Evolutionary conservation across 2,888 invertebrate species (phyloP), one percentile per base, ranked within the genome.

Genomic region (Tortricodes alternella): DNA sequence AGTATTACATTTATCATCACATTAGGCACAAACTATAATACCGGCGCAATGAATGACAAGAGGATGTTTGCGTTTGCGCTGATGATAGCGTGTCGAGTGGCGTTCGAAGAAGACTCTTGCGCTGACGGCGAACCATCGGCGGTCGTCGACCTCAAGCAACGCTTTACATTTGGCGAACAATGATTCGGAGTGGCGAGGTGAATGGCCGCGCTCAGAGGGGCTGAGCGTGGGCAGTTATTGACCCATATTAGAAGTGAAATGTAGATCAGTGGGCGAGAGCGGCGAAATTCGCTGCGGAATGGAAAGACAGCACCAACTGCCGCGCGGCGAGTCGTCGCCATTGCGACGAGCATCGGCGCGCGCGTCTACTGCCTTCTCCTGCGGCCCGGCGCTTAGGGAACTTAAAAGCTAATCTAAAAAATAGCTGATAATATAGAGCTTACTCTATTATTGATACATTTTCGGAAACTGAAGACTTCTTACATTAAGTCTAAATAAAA

Each of bases 211-310:
- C 76, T 71, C 83, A 81, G 84, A 83, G 89, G 89, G 89, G 87
- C 87, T 83, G 83, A 85, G 89, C 88, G 89, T 89, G 87, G 89
- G 89, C 89, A 90, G 90, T 89, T 89, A 90, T 89, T 89, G 90
- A 89, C 90, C 90, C 86, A 90, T 90, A 89, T 90, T 89, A 78
- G 80, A 80, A 83, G 89, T 89, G 84, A 89, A 91, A 91, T 90
- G 91, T 91, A 90, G 91, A 91, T 91, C 90, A 91, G 91, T 91
- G 90, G 91, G 91, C 90, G 90, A 91, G 84, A 86, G 88, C 86
- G 87, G 88, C 89, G 86, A 88, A 89, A 79, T 89, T 88, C 74
- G 82, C 85, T 68, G 82, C 79, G 74, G 81, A 84, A 79, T 75
- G 77, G 71, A 67, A 63, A 67, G 62, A 67, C 63, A 62, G 67